A percentile compares a stretch with the other conserved stretches of the same genome.
Evolutionary conservation across 2,797 vertebrate genomes (phyloP).

Genomic region (Clangula hyemalis): DNA sequence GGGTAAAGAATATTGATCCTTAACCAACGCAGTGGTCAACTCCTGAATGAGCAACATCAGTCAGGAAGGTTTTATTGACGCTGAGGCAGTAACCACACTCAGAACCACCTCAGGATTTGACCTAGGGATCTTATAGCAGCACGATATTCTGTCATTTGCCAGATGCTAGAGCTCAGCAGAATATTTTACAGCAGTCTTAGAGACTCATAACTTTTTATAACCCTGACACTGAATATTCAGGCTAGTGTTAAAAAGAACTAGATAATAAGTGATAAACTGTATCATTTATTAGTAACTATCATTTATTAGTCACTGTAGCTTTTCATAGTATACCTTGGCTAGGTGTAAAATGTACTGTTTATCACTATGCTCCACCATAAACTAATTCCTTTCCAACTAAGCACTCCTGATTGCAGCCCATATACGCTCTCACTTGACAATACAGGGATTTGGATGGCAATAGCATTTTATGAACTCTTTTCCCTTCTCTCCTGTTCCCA

Average conservation of each 20-base stretch:
- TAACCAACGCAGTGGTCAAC: background rate
- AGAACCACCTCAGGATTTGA: background rate
- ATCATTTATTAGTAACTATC: background rate
- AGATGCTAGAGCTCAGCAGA: background rate
- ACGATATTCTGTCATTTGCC: background rate
- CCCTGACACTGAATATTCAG: background rate
- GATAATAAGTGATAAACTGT: background rate
- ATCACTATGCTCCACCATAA: background rate
- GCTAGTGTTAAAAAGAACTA: background rate
- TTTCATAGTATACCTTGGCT: background rate
- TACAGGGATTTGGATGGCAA: background rate
- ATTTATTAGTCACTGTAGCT: background rate
- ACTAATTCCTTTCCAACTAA: background rate
- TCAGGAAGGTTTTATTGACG: background rate
- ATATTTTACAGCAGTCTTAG: background rate
- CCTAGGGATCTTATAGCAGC: background rate
- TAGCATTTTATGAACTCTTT: background rate
- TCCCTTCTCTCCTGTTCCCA: background rate
- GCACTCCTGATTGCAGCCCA: background rate
- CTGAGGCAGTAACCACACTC: background rate
- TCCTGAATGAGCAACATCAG: background rate
- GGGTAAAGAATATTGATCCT: constrained; percentile 23
- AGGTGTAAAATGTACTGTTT: background rate
- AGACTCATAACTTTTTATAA: background rate
- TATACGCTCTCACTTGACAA: background rate